Percentiles rank a stretch among this genome's conserved stretches.
Evolutionary conservation across 2,113 vertebrate genomes (phyloP).

Genomic region (Phyllopteryx taeniolatus): DNA sequence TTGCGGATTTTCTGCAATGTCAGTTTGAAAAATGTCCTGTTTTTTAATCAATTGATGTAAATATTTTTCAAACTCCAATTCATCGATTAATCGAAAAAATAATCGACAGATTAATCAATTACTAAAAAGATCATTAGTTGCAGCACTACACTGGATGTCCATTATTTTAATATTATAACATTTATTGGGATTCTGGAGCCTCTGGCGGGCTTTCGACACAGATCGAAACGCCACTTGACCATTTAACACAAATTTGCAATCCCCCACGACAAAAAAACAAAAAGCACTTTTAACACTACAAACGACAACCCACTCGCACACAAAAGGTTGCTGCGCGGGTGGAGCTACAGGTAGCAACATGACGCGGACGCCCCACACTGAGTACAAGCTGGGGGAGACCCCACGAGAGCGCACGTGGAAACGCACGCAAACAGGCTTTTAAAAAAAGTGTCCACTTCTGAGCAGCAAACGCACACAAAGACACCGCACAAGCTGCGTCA

Average conservation of each 20-base stretch:
- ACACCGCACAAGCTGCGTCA: not conserved
- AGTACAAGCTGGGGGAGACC: constrained; percentile 24
- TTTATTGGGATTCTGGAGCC: not conserved
- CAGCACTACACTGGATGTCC: too few species aligned
- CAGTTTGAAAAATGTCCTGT: too few species aligned
- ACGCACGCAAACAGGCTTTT: not conserved
- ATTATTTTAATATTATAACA: not conserved
- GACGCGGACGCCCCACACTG: constrained; percentile 38
- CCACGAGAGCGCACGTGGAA: constrained; percentile 3
- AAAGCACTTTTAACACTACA: constrained; percentile 68
- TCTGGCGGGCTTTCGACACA: not conserved
- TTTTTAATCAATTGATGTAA: too few species aligned
- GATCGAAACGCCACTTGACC: constrained; percentile 31
- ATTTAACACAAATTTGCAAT: constrained; percentile 68
- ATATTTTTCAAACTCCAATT: too few species aligned
- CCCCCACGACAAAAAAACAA: constrained; percentile 58
- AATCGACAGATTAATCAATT: too few species aligned
- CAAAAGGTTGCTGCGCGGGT: constrained; percentile 19
- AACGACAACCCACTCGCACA: constrained; percentile 38
- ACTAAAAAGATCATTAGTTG: too few species aligned
- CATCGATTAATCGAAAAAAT: too few species aligned
- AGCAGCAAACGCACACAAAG: not conserved
- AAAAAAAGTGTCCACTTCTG: not conserved
- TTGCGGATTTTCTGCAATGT: too few species aligned
- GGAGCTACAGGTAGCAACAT: constrained; percentile 50